Evolutionary conservation across 2,888 invertebrate species (phyloP), one percentile per base, ranked within the genome.

Genomic region (Leptinotarsa tumamoca): DNA sequence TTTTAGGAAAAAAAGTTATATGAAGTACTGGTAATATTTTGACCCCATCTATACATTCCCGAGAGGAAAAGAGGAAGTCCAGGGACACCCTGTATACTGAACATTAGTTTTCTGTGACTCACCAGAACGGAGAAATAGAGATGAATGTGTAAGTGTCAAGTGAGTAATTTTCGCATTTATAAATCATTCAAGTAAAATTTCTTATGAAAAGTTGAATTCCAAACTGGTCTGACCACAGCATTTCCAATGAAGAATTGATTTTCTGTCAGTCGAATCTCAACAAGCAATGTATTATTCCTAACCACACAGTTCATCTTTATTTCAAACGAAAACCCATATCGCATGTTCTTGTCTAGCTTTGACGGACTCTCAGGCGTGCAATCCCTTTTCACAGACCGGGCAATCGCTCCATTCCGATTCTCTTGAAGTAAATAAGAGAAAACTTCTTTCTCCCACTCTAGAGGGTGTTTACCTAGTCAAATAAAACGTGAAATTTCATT

Each of bases 391-490:
- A 18, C 13, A 13, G 18, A 54, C 18, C 13, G 18, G 13, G 7
- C 18, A 18, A 23, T 58, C 23, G 58, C 15, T 58, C 15, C 10
- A 58, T 58, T 58, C 58, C 23, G 21, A 58, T 58, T 58, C 23
- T 23, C 58, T 23, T 15, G 15, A 27, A 21, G 21, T 15, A 58
- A 58, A 58, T 58, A 4, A 23, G 23, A 58, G 58, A 15, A 15
- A 58, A 58, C 58, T 58, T 23, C 23, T 14, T 58, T 23, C 15
- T 23, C 23, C 58, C 21, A 58, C 23, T 21, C 58, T 23, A 58
- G 58, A n/a, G 43, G 27, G 43, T 63, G 43, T 63, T 33, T n/a
- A 10, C 63, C 63, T n/a, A n/a, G 33, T 33, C 63, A 33, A 63
- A 63, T 33, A 13, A 33, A 63, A 63, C 17, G 43, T 17, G 33